Conservation (phyloP, 1,140 invertebrate species). For the Papilio xuthus region DNA sequence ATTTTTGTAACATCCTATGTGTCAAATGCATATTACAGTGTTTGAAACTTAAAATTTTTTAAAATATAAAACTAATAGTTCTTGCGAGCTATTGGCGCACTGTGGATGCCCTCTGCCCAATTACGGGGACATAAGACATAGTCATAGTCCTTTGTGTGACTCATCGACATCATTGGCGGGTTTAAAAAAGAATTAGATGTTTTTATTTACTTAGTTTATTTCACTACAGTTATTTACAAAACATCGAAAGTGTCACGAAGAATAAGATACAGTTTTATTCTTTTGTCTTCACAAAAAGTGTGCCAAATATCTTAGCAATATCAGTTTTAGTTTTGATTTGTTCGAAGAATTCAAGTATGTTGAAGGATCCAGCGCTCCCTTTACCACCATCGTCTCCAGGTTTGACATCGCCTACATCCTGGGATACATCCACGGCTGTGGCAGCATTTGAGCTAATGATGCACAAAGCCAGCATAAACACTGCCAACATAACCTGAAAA, state of each 20-base stretch:
- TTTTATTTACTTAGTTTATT: not conserved
- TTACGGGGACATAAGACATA: no score
- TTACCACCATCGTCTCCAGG: not conserved
- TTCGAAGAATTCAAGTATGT: conserved; percentile 2
- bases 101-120: no score
- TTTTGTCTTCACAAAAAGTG: not conserved
- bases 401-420: not conserved
- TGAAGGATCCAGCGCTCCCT: not conserved
- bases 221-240: not conserved
- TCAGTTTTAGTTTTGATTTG: conserved; percentile 7
- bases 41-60: no score
- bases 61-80: no score
- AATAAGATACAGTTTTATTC: not conserved
- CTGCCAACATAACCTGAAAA: conserved; percentile 6
- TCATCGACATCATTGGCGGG: no score
- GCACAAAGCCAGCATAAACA: not conserved
- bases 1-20: no score
- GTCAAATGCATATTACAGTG: no score
- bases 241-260: not conserved
- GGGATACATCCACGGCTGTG: not conserved
- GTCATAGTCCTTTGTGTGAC: no score
- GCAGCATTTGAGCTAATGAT: not conserved
- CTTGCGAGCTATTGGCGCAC: no score
- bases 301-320: not conserved
- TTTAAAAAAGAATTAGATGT: no score